Percentiles rank a stretch among this genome's conserved stretches.
Evolutionary conservation across 1,140 invertebrate genomes (phyloP).

Genomic region (Luehdorfia chinensis): DNA sequence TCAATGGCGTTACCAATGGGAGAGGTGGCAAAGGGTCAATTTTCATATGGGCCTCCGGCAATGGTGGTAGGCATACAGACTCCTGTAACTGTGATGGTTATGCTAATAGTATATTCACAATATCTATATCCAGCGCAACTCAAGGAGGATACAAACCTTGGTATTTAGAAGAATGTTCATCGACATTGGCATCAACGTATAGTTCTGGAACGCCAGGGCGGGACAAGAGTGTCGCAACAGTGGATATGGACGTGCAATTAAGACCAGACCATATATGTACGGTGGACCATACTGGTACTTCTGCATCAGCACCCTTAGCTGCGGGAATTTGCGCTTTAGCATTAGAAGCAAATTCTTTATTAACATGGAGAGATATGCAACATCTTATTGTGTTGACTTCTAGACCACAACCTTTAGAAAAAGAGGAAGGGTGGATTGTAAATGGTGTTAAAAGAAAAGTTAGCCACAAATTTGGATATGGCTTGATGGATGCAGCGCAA

Average conservation of each 20-base stretch:
- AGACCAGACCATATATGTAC: slow-evolving; percentile 91
- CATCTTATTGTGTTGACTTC: slow-evolving; percentile 96
- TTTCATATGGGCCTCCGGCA: slow-evolving; percentile 99
- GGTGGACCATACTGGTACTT: slow-evolving; percentile 93
- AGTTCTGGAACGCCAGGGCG: slow-evolving; percentile 94
- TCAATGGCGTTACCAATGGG: slow-evolving; percentile 95
- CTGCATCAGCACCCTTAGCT: slow-evolving; percentile 95
- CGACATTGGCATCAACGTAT: slow-evolving; percentile 96
- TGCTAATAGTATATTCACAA: slow-evolving; percentile 98
- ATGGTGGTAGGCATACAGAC: slow-evolving; percentile 96
- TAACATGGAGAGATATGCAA: slow-evolving; percentile 98
- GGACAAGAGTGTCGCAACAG: slow-evolving; percentile 95
- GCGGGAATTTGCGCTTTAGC: slow-evolving; percentile 96
- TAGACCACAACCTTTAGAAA: slow-evolving; percentile 85
- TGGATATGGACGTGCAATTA: slow-evolving; percentile 93
- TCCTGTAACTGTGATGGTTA: slow-evolving; percentile 99
- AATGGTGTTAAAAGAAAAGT: slow-evolving; percentile 95
- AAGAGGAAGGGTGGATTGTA: slow-evolving; percentile 91
- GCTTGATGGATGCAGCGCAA: slow-evolving; percentile 95
- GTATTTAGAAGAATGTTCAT: slow-evolving; percentile 98
- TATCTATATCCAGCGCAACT: slow-evolving; percentile 97
- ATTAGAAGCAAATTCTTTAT: slow-evolving; percentile 92
- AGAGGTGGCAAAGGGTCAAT: slow-evolving; percentile 97
- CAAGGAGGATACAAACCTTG: slow-evolving; percentile 97
- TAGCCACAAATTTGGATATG: slow-evolving; percentile 97